Percentiles rank a stretch among this genome's conserved stretches.
These are phyloP conservation scores for Nasonia longicornis DNA, from an alignment of 1,140 invertebrate genomes.

Conservation along the genomic window DNA sequence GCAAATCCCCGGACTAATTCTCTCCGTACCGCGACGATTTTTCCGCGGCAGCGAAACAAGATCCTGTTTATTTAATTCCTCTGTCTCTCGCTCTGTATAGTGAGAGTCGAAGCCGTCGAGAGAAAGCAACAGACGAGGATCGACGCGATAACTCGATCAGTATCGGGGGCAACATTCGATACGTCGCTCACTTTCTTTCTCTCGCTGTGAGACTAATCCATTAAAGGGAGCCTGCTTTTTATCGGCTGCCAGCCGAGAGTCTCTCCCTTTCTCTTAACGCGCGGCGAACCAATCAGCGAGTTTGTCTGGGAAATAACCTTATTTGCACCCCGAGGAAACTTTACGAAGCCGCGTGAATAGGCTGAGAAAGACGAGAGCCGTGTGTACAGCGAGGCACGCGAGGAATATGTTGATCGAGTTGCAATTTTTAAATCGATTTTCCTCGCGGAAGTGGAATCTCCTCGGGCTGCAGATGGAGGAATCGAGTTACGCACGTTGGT, in stretches of 20 bases:
- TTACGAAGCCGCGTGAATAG: neutral
- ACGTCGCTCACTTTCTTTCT: conserved; percentile 35
- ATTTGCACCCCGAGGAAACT: conserved; percentile 27
- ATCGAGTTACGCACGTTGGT: too few species aligned
- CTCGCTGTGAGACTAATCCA: conserved; percentile 48
- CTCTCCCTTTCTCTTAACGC: neutral
- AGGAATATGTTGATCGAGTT: neutral
- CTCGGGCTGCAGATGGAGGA: neutral
- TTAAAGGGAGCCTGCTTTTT: conserved; percentile 44
- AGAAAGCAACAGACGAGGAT: conserved; percentile 44
- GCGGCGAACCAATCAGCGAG: conserved; percentile 32
- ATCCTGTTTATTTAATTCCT: neutral
- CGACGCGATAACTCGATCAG: conserved; percentile 55
- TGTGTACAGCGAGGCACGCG: neutral
- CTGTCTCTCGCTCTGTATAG: too few species aligned
- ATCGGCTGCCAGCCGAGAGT: neutral
- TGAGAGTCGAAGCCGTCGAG: neutral
- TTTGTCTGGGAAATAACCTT: conserved; percentile 43
- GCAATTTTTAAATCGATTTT: neutral
- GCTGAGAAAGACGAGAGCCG: neutral
- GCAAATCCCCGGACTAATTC: neutral
- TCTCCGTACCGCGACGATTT: neutral
- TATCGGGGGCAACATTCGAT: conserved; percentile 55
- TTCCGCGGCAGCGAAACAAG: neutral
- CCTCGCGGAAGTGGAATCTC: neutral